Percentiles rank a stretch among this genome's conserved stretches.
phyloP scores from a whole-genome alignment of 2,888 invertebrate species.

The Danaus chrysippus region DNA sequence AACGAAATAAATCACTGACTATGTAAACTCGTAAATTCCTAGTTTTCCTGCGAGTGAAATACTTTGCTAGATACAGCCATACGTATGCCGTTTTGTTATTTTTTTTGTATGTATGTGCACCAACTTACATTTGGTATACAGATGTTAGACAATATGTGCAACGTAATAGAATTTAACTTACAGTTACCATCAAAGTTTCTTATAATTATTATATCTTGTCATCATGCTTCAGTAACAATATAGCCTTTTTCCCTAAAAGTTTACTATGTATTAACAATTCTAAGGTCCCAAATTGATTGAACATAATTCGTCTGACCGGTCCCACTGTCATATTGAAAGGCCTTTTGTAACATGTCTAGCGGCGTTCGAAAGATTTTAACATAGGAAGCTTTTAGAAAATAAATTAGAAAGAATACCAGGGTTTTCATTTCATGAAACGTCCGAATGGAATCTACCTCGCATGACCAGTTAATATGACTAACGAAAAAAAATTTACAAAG shows the following conservation, averaged over 20 bases:
- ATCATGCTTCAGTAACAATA: too few relatives aligned
- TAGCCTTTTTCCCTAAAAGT: not conserved
- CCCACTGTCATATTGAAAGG: constrained; percentile 11
- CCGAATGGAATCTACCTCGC: too few relatives aligned
- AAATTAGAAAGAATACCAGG: not conserved
- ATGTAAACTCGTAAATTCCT: not conserved
- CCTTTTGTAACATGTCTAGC: constrained; percentile 15
- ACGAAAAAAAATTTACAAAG: too few relatives aligned
- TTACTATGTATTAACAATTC: not conserved
- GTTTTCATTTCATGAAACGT: not conserved
- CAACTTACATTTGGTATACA: too few relatives aligned
- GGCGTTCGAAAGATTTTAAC: constrained; percentile 1
- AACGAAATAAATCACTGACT: not conserved
- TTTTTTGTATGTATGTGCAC: too few relatives aligned
- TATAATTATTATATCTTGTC: too few relatives aligned
- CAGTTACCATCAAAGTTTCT: too few relatives aligned
- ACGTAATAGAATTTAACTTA: too few relatives aligned
- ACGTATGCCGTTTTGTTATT: not conserved
- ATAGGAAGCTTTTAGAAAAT: not conserved
- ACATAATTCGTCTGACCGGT: not conserved
- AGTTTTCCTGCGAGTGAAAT: constrained; percentile 4
- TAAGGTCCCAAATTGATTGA: constrained; percentile 1
- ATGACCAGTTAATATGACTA: too few relatives aligned
- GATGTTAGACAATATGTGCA: too few relatives aligned
- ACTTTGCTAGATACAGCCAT: not conserved